Evolutionary conservation across 2,113 vertebrate species (phyloP).

Genomic region (Phalacrocorax carbo): DNA sequence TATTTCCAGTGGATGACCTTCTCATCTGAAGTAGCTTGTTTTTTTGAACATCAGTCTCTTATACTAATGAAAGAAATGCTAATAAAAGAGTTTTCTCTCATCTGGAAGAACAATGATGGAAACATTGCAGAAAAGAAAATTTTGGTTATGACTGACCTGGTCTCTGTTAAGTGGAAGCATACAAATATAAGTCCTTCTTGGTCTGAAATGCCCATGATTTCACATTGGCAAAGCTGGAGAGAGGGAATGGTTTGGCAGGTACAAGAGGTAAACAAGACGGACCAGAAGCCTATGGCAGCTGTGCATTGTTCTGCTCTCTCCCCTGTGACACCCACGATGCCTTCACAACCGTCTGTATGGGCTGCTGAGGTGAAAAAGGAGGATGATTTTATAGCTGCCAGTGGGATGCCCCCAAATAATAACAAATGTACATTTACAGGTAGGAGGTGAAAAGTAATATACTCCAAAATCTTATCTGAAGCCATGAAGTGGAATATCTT

Average conservation of each 20-base stretch:
- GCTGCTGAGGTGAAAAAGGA: neutral
- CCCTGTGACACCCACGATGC: neutral
- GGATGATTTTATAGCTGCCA: neutral
- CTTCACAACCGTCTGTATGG: accelerated
- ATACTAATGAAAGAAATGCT: neutral
- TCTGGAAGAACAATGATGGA: neutral
- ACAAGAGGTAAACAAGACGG: neutral
- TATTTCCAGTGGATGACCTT: neutral
- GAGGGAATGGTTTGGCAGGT: neutral
- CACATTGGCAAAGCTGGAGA: neutral
- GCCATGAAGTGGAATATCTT: neutral
- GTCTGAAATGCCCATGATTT: neutral
- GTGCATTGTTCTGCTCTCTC: neutral
- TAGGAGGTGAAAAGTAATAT: neutral
- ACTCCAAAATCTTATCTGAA: neutral
- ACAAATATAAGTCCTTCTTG: neutral
- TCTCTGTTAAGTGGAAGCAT: neutral
- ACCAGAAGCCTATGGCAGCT: neutral
- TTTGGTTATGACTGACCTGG: neutral
- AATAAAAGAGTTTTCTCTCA: neutral
- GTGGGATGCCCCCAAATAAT: neutral
- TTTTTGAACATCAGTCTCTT: neutral
- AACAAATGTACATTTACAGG: neutral
- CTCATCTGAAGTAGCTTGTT: neutral
- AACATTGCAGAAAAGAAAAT: neutral